Percentiles rank a stretch among this genome's conserved stretches.
Evolutionary conservation across 2,888 invertebrate genomes (phyloP).

Genomic region (Platypus cylindrus): DNA sequence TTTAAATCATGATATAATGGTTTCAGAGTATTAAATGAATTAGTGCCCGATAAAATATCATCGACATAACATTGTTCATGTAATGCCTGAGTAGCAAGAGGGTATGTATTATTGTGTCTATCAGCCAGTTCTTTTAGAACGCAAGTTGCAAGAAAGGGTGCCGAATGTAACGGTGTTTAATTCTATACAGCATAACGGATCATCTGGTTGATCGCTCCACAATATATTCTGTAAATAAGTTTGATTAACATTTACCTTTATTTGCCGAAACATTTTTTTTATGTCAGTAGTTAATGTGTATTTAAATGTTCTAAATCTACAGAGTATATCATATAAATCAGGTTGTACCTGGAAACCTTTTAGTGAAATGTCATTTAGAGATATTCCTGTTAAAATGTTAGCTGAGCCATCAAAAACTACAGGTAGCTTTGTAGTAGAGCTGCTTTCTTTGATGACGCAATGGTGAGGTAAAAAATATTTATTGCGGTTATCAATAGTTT

Average conservation of each 20-base stretch:
- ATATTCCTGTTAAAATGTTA: conserved; percentile 3
- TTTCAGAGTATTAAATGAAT: background rate
- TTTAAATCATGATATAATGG: background rate
- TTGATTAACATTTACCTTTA: conserved; percentile 11
- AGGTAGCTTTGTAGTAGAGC: conserved; percentile 7
- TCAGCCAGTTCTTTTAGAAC: no score
- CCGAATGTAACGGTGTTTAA: conserved; percentile 14
- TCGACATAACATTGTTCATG: conserved; percentile 1
- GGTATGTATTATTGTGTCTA: no score
- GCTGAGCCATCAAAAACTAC: conserved; percentile 11
- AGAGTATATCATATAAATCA: no score
- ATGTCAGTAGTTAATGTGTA: no score
- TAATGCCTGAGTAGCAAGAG: conserved; percentile 1
- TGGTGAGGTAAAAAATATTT: conserved; percentile 13
- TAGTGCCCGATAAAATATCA: conserved; percentile 2
- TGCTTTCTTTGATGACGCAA: conserved; percentile 8
- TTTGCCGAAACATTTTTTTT: no score
- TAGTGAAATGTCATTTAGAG: conserved; percentile 6
- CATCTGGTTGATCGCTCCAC: conserved; percentile 11
- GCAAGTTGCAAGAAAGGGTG: no score
- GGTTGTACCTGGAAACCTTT: conserved; percentile 6
- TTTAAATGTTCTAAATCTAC: no score
- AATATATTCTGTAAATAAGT: conserved; percentile 9
- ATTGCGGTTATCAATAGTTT: no score
- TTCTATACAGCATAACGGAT: conserved; percentile 9